Base-by-base conservation (phyloP, 2,888 invertebrate genomes). In the Venustoraphidia nigricollis region DNA sequence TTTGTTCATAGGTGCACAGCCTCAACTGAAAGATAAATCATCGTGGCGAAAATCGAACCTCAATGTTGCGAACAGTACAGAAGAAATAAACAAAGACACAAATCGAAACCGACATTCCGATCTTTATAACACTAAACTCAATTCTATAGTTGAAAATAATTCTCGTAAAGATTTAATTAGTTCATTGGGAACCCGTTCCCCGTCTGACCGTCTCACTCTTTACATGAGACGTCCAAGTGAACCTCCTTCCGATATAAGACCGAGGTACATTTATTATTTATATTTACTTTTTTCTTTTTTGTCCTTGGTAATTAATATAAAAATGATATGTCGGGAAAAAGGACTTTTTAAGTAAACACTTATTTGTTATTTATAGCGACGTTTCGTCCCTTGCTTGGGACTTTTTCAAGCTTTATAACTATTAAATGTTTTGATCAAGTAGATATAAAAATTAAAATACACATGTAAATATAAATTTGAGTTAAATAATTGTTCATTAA, bases 1-100 rank as follows among this genome's bases (percentile, higher is more conserved):
- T 44, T 44, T 14, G 10, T 10, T 8, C 43, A 10, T 64, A 83
- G 83, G 82, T 67, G 79, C 79, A 36, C 82, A 82, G 67, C 79
- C 80, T 10, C 72, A 73, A 59, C 75, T 77, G 50, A 84, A 83
- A 64, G 88, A 89, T 60, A 83, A 79, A 62, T 81, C 83, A 39
- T 76, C 82, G 9, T 84, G 86, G 73, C 75, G 86, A 62, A 81
- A 88, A 60, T 85, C 79, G 8, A 77, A 72, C 51, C 61, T 79
- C 34, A 79, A 80, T 60, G 75, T 77, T 11, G 68, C 75, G 39
- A 79, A 72, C 56, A 76, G 72, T 50, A 64, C 76, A 53, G 81
- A 81, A 55, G 80, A 81, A 58, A 79, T 77, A 35, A 82, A 82
- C 58, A 74, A 76, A 51, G 79, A 66, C 40, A 69, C 74, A 36